A percentile compares a stretch with the other conserved stretches of the same genome.
Evolutionary conservation across 2,797 vertebrate genomes (phyloP).

Genomic region (Corythornis leucogaster): DNA sequence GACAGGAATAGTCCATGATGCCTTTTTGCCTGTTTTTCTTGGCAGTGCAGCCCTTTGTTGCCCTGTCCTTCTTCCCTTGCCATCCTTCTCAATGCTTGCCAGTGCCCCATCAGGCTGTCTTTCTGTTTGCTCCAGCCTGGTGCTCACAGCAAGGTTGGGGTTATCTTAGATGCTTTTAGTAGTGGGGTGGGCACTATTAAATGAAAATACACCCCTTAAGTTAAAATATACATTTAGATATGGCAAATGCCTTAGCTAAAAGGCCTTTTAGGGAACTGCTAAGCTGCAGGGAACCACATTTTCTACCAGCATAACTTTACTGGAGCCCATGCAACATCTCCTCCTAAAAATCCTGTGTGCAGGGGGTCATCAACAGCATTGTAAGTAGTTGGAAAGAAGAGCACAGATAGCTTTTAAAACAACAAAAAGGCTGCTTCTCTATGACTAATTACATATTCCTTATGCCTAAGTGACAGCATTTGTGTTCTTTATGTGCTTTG

Average conservation of each 20-base stretch:
- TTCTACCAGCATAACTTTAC: neutral
- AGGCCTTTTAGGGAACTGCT: neutral
- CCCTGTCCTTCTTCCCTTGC: neutral
- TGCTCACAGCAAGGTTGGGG: neutral
- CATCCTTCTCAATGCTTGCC: fast-evolving
- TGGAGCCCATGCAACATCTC: neutral
- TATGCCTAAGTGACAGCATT: neutral
- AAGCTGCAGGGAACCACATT: neutral
- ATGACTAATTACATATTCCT: neutral
- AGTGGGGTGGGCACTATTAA: neutral
- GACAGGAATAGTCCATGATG: neutral
- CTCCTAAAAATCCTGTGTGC: neutral
- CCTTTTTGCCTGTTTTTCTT: neutral
- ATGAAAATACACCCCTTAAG: neutral
- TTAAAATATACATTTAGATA: neutral
- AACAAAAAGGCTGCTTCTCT: neutral
- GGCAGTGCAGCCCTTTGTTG: neutral
- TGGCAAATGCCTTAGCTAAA: neutral
- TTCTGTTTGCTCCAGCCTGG: neutral
- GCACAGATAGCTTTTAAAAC: neutral
- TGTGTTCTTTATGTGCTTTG: neutral
- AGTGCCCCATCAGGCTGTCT: neutral
- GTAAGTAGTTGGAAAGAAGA: neutral
- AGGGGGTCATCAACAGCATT: fast-evolving
- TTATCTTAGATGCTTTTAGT: neutral